Evolutionary conservation across 2,797 vertebrate genomes (phyloP).

Genomic region (Petrocephalus schoutedeni): DNA sequence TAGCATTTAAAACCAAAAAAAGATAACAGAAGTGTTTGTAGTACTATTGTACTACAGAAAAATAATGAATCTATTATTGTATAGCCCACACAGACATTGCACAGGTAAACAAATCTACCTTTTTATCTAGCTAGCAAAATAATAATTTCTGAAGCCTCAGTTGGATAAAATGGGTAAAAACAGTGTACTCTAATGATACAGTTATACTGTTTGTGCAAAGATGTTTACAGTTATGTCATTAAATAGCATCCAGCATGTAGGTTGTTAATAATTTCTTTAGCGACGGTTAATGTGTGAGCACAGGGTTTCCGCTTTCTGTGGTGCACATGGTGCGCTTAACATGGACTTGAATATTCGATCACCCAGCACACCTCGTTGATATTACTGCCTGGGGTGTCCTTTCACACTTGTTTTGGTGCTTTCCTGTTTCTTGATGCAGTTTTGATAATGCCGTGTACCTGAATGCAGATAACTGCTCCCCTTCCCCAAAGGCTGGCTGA

Average conservation of each 20-base stretch:
- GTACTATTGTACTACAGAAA: background rate
- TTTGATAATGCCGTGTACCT: background rate
- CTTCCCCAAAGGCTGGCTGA: constrained; percentile 6
- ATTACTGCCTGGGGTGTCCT: no score
- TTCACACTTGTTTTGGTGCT: background rate
- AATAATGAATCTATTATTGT: background rate
- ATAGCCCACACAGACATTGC: background rate
- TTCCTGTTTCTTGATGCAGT: background rate
- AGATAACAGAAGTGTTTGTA: background rate
- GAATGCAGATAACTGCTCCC: background rate
- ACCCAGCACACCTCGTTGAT: no score
- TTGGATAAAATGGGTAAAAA: constrained; percentile 12
- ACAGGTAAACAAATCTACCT: background rate
- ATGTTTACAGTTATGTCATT: background rate
- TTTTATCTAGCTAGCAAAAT: constrained; percentile 13
- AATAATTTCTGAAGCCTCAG: background rate
- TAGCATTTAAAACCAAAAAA: background rate
- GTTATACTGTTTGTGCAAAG: background rate
- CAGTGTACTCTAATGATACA: constrained; percentile 20
- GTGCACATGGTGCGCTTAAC: background rate
- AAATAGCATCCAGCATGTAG: background rate
- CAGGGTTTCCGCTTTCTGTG: background rate
- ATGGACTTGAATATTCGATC: background rate
- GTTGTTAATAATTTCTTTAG: background rate
- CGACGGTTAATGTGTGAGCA: no score